Evolutionary conservation across 1,140 invertebrate species (phyloP), one percentile per base, ranked within the genome.

Genomic region (Hyles vespertilio): DNA sequence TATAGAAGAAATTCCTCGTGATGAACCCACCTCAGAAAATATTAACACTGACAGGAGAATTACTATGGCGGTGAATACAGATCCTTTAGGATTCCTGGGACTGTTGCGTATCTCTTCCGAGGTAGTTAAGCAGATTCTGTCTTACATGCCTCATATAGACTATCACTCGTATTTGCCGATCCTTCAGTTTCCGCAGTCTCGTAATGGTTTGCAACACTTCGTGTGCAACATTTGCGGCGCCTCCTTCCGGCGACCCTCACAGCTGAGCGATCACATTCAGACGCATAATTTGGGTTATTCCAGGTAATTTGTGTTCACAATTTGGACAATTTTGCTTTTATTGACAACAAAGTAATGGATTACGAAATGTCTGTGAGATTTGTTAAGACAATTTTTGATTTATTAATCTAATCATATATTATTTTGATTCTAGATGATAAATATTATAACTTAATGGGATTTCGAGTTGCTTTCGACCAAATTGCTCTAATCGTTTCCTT

Each of bases 181-280:
- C 45, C 49, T 70, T 10, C 71, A 67, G 44, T 51, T 69, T 22
- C 65, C 65, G 5, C 58, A 65, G 11, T 11, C 47, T n/a, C 67
- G 32, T 48, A 59, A 32, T 4, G 48, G 51, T 6, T 63, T 69
- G 9, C 55, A 61, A 22, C 65, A 70, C 9, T 84, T 67, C 52
- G 56, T 74, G 9, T 85, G 84, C 43, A 83, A 78, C 49, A 77
- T 87, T 57, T 87, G 84, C 58, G 79, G 79, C 1, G 69, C 73
- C 2, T 61, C 63, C n/a, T 87, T 84, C 47, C 46, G 50, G 10
- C 73, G 65, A 32, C 75, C 81, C 7, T 78, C 76, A n/a, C 46
- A 74, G 54, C 56, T 87, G 8, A 82, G 67, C 43, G 72, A 82
- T 44, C 84, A 87, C 51, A 81, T 84, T 59, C 63, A 72, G 46